phyloP scores from a whole-genome alignment of 30 jellyfish, hydroid and myxozoan genomes.

The Aurelia sp. region DNA sequence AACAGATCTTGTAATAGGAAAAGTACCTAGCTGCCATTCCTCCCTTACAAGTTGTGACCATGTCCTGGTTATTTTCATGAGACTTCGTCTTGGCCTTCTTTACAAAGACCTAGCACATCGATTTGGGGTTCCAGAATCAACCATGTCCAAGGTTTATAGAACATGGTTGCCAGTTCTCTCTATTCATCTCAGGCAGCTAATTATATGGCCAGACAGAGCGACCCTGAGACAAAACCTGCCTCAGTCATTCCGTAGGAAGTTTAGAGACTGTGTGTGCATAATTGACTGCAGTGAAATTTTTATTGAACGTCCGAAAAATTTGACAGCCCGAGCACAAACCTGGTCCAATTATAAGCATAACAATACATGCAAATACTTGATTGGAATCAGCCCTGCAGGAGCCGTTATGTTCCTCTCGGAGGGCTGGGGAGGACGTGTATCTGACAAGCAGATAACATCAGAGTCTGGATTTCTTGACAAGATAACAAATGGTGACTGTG shows the following conservation, averaged over 20 bases:
- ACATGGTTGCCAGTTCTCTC: constrained; percentile 46
- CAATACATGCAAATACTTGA: constrained; percentile 28
- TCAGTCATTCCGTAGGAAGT: constrained; percentile 22
- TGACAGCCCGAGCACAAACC: constrained; percentile 46
- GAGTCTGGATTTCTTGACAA: constrained; percentile 57
- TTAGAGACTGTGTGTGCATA: constrained; percentile 28
- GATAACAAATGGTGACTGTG: constrained; percentile 57
- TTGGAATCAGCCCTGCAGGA: constrained; percentile 49
- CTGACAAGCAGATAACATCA: constrained; percentile 50
- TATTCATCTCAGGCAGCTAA: constrained; percentile 2
- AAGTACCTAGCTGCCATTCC: background rate
- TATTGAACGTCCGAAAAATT: constrained; percentile 43
- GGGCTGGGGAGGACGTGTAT: constrained; percentile 72
- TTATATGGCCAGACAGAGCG: constrained; percentile 56
- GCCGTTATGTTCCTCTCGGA: constrained; percentile 51
- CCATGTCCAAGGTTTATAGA: constrained; percentile 39
- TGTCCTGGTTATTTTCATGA: constrained; percentile 37
- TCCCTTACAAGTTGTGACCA: constrained; percentile 29
- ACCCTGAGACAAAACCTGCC: constrained; percentile 35
- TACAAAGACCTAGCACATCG: constrained; percentile 38
- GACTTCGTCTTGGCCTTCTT: constrained; percentile 36
- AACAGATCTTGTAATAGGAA: constrained; percentile 4
- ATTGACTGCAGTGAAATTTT: constrained; percentile 54
- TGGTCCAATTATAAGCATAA: constrained; percentile 47
- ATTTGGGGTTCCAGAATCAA: constrained; percentile 20